Base-by-base conservation (phyloP, 2,113 vertebrate species). In the Phalacrocorax pelagicus region DNA sequence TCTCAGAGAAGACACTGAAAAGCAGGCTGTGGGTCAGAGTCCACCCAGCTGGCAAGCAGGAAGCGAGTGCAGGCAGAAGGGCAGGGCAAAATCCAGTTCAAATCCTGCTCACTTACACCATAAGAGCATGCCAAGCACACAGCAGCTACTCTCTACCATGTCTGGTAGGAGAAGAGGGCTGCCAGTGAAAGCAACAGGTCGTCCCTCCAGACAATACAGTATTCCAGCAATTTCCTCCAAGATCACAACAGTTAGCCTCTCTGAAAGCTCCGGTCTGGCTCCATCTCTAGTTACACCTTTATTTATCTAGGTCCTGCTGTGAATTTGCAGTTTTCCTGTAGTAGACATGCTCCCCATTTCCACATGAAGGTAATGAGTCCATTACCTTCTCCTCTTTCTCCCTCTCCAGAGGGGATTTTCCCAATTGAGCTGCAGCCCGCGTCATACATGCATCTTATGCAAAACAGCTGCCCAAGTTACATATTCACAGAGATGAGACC, bases 71-170 rank as follows among this genome's bases (percentile, higher is more conserved):
- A 65, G 66, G 29, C 47, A 52, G 61, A 79, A 82, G 30, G 32
- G 34, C 73, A 81, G n/a, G 19, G 61, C 3, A 7, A 65, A 81
- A 77, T 61, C 40, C 63, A 72, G 63, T 52, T 89, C 36, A 40
- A 46, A 29, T 10, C 52, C 58, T 46, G n/a, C 58, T 72, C 75
- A 6, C 32, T 42, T 34, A 42, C 15, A 46, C 47, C 5, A 18
- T 36, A 34, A 63, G 32, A 24, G 26, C 0, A 0, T 38, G 51
- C 38, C 42, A 52, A 80, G 51, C 15, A 3, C 51, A 38, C 62
- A 78, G 49, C 70, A 77, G 63, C 23, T 61, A 27, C 40, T 40
- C n/a, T 6, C 49, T 34, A 11, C 26, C 22, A 21, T 34, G 22
- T 17, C 3, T 3, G 42, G 44, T 9, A 55, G 21, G 20, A 36